A percentile compares a stretch with the other conserved stretches of the same genome.
Evolutionary conservation across 2,113 vertebrate species (phyloP).

Genomic region (Chionis minor): DNA sequence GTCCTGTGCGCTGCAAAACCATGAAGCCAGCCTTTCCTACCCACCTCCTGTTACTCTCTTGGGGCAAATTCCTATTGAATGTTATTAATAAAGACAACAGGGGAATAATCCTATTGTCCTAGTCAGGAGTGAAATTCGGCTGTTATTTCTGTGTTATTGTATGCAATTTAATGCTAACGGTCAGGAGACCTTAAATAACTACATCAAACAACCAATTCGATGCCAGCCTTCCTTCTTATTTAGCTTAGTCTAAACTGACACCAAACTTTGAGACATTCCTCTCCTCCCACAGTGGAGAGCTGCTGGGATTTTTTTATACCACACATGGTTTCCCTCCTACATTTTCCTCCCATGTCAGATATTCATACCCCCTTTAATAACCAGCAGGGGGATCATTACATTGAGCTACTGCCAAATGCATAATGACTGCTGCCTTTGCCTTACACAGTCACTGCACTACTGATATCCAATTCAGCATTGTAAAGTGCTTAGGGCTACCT

Average conservation of each 20-base stretch:
- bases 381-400: conserved; percentile 68
- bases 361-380: conserved; percentile 67
- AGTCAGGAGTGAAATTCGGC: not conserved
- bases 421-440: conserved; percentile 64
- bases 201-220: not conserved
- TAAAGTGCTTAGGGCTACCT: conserved; percentile 74
- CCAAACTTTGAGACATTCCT: conserved; percentile 41
- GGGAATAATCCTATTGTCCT: not conserved
- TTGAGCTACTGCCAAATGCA: conserved; percentile 71
- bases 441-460: conserved; percentile 37
- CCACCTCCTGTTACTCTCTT: not conserved
- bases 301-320: conserved; percentile 31
- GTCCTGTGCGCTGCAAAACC: not conserved
- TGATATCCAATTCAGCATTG: conserved; percentile 69
- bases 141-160: not conserved
- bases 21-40: not conserved
- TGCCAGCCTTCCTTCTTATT: conserved; percentile 23
- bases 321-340: conserved; percentile 60
- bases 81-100: not conserved
- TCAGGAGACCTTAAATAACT: conserved; percentile 4
- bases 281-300: conserved; percentile 31
- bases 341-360: conserved; percentile 63
- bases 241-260: conserved; percentile 31
- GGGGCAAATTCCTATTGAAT: not conserved
- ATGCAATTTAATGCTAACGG: not conserved